Evolutionary conservation across 2,797 vertebrate genomes (phyloP), one percentile per base, ranked within the genome.

Genomic region (Knipowitschia caucasica): DNA sequence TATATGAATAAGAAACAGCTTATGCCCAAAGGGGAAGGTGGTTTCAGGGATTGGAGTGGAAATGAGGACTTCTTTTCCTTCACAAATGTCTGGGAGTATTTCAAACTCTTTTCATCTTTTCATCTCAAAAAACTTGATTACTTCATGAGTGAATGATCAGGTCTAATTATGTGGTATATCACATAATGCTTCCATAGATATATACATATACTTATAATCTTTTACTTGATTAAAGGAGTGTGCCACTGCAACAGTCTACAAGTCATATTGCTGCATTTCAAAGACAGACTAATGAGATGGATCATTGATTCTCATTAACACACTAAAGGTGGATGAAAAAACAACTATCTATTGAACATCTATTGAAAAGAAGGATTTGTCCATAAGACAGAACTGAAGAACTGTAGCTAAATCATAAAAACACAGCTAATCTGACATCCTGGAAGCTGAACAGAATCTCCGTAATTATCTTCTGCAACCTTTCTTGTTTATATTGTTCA

Each of bases 271-370:
- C 30, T 38, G 15, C 26, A 17, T 50, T 35, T 45, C 24, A 27
- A 31, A 15, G 46, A 33, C 46, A 23, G 18, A 49, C 12, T 4
- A 7, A 29, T 50, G 35, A 26, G n/a, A 10, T 24, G 4, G 30
- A 14, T 38, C 34, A 30, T 52, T 63, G n/a, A 30, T 63, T 53
- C 54, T 23, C 12, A 27, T 34, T 4, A 7, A 3, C 6, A 30
- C 11, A 43, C 24, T 50, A 20, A 44, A 0, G 40, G 38, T 50
- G 11, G 24, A 23, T 54, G 38, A 18, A 26, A 18, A 5, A 7
- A 31, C 3, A 31, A 31, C 7, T 31, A 7, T n/a, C n/a, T n/a
- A n/a, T n/a, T n/a, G n/a, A n/a, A n/a, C n/a, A n/a, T n/a, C n/a
- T n/a, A n/a, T n/a, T n/a, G n/a, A n/a, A n/a, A n/a, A n/a, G n/a